Evolutionary conservation across 2,888 invertebrate species (phyloP).

Genomic region (Parthenolecanium corni): DNA sequence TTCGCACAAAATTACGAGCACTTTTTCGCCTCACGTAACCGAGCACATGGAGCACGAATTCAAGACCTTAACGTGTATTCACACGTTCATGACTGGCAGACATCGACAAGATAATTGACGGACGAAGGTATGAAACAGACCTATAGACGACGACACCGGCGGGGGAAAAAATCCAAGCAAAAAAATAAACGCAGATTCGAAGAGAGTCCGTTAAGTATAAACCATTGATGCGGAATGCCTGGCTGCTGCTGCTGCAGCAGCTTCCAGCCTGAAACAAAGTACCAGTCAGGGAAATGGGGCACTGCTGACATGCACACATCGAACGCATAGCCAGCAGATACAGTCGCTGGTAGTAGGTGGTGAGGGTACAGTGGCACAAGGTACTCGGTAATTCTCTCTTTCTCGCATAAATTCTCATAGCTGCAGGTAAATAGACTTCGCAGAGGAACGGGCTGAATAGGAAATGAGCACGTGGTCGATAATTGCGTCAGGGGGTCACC

Average conservation of each 20-base stretch:
- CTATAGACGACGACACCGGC: not conserved
- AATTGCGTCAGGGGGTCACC: slow-evolving; percentile 28
- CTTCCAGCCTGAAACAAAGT: too few relatives aligned
- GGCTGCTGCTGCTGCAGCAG: too few relatives aligned
- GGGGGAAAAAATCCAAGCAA: not conserved
- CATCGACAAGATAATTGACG: slow-evolving; percentile 6
- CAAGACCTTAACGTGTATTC: too few relatives aligned
- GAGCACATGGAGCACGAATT: not conserved
- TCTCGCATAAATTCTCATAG: too few relatives aligned
- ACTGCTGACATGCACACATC: not conserved
- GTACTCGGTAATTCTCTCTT: too few relatives aligned
- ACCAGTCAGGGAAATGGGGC: slow-evolving; percentile 15
- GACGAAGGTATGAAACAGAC: not conserved
- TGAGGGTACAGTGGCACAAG: too few relatives aligned
- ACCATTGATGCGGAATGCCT: slow-evolving; percentile 25
- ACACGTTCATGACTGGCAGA: slow-evolving; percentile 4
- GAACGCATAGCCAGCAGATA: not conserved
- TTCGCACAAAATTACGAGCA: too few relatives aligned
- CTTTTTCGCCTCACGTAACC: too few relatives aligned
- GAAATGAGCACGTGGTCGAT: slow-evolving; percentile 26
- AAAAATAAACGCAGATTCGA: not conserved
- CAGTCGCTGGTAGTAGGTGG: not conserved
- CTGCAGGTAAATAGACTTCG: too few relatives aligned
- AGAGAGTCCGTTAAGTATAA: slow-evolving; percentile 16
- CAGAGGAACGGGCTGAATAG: too few relatives aligned